Evolutionary conservation across 2,888 invertebrate genomes (phyloP), one percentile per base, ranked within the genome.

Genomic region (Thymelicus sylvestris): DNA sequence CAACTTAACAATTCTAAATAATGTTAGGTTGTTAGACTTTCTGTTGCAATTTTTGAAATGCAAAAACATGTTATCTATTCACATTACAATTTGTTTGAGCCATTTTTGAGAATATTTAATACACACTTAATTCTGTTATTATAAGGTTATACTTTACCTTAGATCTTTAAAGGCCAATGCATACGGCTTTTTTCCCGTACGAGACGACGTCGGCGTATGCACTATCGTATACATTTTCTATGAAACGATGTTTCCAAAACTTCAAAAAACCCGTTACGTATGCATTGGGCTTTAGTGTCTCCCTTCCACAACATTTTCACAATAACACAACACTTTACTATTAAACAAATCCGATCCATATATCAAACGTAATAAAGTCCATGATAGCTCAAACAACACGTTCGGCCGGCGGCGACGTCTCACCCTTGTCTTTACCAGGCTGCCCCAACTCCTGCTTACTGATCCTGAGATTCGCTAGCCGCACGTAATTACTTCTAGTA

Each of bases 401-500:
- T 71, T 91, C 91, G 0, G 83, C 77, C 0, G 89, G 88, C n/a
- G 84, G 88, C n/a, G 84, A 75, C 6, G 70, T 77, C 80, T 5
- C 70, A 5, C 68, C 76, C 0, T 77, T 80, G 19, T 81, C 82
- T 2, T 76, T 77, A 7, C 74, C 75, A 1, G 15, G 64, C 0
- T 77, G 79, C 4, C 83, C 83, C 48, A 87, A 73, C 0, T 86
- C 87, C 73, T 65, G 6, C 81, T 87, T 79, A 71, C 90, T 90
- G 6, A 94, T 94, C 78, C 90, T 91, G 67, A 94, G 74, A 76
- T 93, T 94, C 0, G 94, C 94, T 62, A 94, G 74, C 74, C 92
- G 92, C 12, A 94, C 94, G 72, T 94, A 94, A 77, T 94, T 94
- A 74, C 92, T 91, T 1, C 91, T 80, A 0, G 91, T 90, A 19